Evolutionary conservation across 1,140 invertebrate species (phyloP), one percentile per base, ranked within the genome.

Genomic region (Trachelipus rathkii): DNA sequence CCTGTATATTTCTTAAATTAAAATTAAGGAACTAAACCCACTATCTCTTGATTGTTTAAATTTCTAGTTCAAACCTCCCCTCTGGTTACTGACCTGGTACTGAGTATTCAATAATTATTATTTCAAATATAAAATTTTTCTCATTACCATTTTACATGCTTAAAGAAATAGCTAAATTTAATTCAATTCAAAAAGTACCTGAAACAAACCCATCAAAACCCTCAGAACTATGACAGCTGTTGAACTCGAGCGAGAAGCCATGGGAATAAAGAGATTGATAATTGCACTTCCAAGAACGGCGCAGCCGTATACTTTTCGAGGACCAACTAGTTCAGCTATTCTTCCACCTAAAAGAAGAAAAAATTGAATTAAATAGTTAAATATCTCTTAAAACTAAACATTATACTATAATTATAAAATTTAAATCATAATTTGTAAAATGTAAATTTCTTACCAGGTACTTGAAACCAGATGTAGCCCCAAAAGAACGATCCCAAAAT

Each of bases 381-480:
- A 24, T 19, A 11, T 11, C n/a, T n/a, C 24, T 11, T 72, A 8
- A n/a, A 72, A 19, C 15, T 23, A 10, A 46, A 46, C 10, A 10
- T 46, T 10, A 44, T 23, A 4, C 13, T 11, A 6, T 46, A 72
- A 6, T 23, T 71, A 72, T 15, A 10, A 44, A 72, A 6, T 44
- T 72, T 5, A 9, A 7, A 72, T 72, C 7, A 24, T 23, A n/a
- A n/a, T n/a, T n/a, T n/a, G n/a, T n/a, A n/a, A n/a, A n/a, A n/a
- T n/a, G n/a, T n/a, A n/a, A n/a, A n/a, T n/a, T 33, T 33, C 46
- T 85, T 84, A 45, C 85, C 87, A 9, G 86, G 86, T 24, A 88
- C 79, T 81, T 88, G 87, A 0, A 84, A 84, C 23, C 84, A 68
- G 9, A 85, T 81, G 77, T 86, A 87, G 0, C 86, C 86, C 79